phyloP scores from a whole-genome alignment of 2,113 vertebrate species.

The Zosterops hypoxanthus region DNA sequence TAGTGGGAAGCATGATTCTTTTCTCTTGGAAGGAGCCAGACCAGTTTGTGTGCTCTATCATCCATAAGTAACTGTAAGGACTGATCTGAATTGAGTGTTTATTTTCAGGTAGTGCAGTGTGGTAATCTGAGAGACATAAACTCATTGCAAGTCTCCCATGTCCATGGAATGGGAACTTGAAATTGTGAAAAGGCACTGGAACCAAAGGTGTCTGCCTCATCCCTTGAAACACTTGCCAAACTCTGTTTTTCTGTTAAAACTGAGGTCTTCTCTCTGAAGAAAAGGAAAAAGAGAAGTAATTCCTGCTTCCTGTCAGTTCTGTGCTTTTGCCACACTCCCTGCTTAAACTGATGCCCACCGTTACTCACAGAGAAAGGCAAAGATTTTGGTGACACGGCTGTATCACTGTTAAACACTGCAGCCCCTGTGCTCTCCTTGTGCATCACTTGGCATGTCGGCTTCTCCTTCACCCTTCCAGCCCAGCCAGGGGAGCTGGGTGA shows the following conservation, averaged over 20 bases:
- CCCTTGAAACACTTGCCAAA: not conserved
- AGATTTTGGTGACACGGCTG: not conserved
- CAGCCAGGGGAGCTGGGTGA: not conserved
- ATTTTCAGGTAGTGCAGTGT: not conserved
- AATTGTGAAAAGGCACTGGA: not conserved
- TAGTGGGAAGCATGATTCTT: not conserved
- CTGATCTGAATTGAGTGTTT: not conserved
- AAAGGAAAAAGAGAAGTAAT: too few relatives aligned
- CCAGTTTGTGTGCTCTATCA: not conserved
- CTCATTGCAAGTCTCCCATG: not conserved
- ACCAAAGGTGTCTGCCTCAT: not conserved
- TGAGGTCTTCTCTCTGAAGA: not conserved
- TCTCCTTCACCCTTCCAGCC: not conserved
- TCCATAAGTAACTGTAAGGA: not conserved
- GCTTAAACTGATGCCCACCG: not conserved
- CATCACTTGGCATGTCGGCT: accelerated
- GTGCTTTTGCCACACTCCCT: too few relatives aligned
- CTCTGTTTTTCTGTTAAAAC: not conserved
- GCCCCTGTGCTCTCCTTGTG: accelerated
- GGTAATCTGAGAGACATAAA: not conserved
- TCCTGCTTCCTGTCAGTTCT: too few relatives aligned
- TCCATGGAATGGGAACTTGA: not conserved
- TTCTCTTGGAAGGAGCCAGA: not conserved
- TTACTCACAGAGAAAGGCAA: not conserved
- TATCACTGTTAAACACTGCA: not conserved